A percentile compares a stretch with the other conserved stretches of the same genome.
Conservation (phyloP, 2,113 vertebrate species). For the Illadopsis cleaveri region DNA sequence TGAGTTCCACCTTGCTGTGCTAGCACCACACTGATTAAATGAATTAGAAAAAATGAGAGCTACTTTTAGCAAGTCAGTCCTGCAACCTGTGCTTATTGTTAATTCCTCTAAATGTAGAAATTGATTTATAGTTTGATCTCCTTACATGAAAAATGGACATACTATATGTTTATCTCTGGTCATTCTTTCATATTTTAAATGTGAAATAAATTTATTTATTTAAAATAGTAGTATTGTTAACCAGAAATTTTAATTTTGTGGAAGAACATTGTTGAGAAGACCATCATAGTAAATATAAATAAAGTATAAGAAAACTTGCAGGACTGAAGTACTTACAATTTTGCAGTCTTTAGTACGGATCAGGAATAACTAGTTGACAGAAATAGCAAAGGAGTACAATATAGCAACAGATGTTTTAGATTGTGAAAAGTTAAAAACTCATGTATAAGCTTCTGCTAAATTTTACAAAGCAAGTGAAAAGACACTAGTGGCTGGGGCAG, state of each 20-base stretch:
- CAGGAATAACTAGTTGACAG: neutral
- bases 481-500: neutral
- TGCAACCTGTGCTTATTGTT: neutral
- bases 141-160: neutral
- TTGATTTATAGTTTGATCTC: neutral
- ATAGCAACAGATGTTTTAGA: neutral
- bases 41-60: slow-evolving; percentile 10
- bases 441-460: neutral
- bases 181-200: neutral
- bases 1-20: slow-evolving; percentile 26
- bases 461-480: neutral
- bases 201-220: neutral
- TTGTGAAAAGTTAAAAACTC: neutral
- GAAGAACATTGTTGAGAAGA: neutral
- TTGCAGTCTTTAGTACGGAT: neutral
- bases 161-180: neutral
- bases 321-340: neutral
- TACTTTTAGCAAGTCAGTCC: neutral
- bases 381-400: neutral
- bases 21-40: neutral
- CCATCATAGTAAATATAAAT: neutral
- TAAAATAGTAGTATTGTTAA: neutral
- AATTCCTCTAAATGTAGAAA: neutral
- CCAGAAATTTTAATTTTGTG: neutral
- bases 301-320: neutral